These are phyloP conservation scores for Scyliorhinus canicula DNA, from an alignment of 2,797 vertebrate species.

Conservation along the genomic window DNA sequence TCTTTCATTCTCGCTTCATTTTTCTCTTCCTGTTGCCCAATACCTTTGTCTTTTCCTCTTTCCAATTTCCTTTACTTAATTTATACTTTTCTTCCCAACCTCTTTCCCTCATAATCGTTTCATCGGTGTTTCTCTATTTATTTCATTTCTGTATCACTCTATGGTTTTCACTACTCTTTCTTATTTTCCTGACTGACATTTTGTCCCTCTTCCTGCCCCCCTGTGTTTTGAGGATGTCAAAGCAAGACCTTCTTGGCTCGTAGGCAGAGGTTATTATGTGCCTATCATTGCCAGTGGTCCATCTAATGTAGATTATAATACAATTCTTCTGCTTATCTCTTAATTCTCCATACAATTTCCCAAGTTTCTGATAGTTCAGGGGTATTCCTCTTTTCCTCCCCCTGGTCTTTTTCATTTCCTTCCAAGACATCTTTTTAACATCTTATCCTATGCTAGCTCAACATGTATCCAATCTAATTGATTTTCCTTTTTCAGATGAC, in stretches of 20 bases:
- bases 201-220: no score
- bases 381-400: neutral
- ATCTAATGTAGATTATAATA: neutral
- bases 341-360: neutral
- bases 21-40: no score
- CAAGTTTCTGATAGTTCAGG: neutral
- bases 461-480: neutral
- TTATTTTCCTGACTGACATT: no score
- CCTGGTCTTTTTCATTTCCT: neutral
- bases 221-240: no score
- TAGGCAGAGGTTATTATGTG: neutral
- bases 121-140: no score
- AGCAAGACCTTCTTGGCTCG: neutral
- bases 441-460: neutral
- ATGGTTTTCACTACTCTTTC: no score
- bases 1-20: no score
- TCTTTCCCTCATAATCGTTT: no score
- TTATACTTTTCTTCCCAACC: no score
- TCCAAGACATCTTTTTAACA: neutral
- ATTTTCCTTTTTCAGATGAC: neutral
- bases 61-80: no score
- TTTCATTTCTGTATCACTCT: no score
- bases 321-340: neutral
- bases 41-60: no score
- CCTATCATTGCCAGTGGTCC: neutral